Evolutionary conservation across 2,888 invertebrate species (phyloP), one percentile per base, ranked within the genome.

Genomic region (Abrostola tripartita): DNA sequence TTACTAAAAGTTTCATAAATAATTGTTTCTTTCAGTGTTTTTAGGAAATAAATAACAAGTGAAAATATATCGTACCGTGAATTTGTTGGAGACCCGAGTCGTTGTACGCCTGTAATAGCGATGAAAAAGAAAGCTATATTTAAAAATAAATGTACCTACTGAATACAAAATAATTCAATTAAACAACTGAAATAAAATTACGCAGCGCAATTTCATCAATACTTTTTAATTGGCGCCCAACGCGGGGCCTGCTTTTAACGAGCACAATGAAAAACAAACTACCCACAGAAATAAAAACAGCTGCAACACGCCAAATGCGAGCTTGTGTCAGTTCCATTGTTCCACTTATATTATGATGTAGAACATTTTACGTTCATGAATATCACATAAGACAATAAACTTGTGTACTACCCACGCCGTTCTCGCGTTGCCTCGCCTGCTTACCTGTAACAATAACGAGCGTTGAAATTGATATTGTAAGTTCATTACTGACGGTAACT

Each of bases 381-480:
- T 81, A 69, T 65, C 61, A 70, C 64, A 80, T 74, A 56, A 58
- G 42, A 37, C 38, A 54, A 68, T 72, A 71, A 74, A 72, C 69
- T 74, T 53, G 24, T 47, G 47, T 63, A 66, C 66, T 65, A 67
- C 71, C 73, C 65, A 68, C 74, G 59, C 65, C 10, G 37, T 61
- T 50, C 62, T 59, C 56, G 9, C 53, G 51, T 67, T 63, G 61
- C 52, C 42, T 42, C 52, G 61, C 56, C 68, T 58, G 62, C 81
- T 81, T 81, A 82, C 82, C 82, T 81, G 81, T 50, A 81, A 81
- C 73, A 74, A 73, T 68, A 77, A 81, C 52, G 50, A 67, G 61
- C 54, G 35, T 37, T 72, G 57, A 71, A 75, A 76, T 64, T 60
- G 65, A 75, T 75, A 68, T 52, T 56, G 37, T 51, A 66, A 68